Conservation (phyloP, 2,113 vertebrate genomes). For the Rynchops niger region DNA sequence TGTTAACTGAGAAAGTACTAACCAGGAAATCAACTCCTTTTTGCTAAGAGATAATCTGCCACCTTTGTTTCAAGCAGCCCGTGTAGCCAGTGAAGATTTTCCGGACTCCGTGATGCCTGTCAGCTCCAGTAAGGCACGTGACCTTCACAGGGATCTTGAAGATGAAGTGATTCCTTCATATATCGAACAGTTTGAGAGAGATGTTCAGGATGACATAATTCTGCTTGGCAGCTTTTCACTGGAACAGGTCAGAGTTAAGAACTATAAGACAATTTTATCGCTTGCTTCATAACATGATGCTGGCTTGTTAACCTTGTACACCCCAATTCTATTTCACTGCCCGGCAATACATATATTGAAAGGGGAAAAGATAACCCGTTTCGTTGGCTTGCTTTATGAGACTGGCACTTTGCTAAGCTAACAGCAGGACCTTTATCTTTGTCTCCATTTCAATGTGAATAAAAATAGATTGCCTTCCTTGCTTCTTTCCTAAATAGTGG, state of each 20-base stretch:
- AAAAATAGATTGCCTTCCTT: constrained; percentile 31
- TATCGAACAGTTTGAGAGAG: constrained; percentile 81
- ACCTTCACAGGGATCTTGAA: constrained; percentile 63
- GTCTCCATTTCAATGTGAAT: constrained; percentile 24
- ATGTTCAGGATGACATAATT: constrained; percentile 84
- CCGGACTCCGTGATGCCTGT: not conserved
- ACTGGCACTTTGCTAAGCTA: constrained; percentile 24
- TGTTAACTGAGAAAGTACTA: not conserved
- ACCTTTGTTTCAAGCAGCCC: constrained; percentile 41
- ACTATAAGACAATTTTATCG: constrained; percentile 77
- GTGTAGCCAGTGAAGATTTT: not conserved
- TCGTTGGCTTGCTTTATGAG: not conserved
- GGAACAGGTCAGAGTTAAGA: constrained; percentile 89
- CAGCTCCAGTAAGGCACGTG: constrained; percentile 1
- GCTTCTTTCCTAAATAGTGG: not conserved
- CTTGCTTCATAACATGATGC: constrained; percentile 75
- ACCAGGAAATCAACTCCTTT: not conserved
- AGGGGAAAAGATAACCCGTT: not conserved
- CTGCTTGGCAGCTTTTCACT: constrained; percentile 84
- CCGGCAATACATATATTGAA: not conserved
- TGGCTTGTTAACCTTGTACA: constrained; percentile 71
- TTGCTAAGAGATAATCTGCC: not conserved
- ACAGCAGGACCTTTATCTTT: constrained; percentile 25
- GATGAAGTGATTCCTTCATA: constrained; percentile 79
- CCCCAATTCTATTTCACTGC: constrained; percentile 64